Conservation (phyloP, 1,140 invertebrate species). For the Notospermus geniculatus region DNA sequence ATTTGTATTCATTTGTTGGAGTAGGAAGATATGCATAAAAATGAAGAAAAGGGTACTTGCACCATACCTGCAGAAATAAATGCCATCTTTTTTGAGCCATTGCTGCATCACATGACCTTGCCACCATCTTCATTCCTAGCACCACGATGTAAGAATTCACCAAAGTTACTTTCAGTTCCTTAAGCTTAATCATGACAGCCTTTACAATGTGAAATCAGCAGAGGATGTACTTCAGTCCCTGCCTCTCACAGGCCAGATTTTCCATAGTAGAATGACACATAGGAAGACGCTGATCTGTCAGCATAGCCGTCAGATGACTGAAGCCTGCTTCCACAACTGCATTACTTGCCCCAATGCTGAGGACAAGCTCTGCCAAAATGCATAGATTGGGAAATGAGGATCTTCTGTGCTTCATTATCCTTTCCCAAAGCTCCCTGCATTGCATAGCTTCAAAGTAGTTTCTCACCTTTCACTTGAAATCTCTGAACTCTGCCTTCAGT, state of each 20-base stretch:
- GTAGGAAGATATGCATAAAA: too few species aligned
- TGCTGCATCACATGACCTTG: too few species aligned
- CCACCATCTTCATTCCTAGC: too few species aligned
- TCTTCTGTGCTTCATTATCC: not conserved
- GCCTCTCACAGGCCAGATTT: not conserved
- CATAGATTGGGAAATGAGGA: not conserved
- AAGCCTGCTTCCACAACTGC: not conserved
- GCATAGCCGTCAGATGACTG: slow-evolving; percentile 3
- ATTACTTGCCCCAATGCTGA: not conserved
- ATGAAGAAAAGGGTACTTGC: too few species aligned
- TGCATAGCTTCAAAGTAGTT: not conserved
- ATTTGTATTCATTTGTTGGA: too few species aligned
- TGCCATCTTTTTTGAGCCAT: too few species aligned
- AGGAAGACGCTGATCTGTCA: not conserved
- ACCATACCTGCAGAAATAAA: too few species aligned
- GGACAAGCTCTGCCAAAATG: not conserved
- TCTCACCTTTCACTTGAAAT: not conserved
- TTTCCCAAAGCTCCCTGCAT: not conserved
- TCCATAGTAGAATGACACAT: not conserved
- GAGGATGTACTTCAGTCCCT: too few species aligned
- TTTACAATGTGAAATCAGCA: too few species aligned
- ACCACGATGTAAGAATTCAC: too few species aligned
- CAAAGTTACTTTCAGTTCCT: too few species aligned
- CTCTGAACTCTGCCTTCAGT: not conserved
- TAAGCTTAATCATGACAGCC: too few species aligned